Conservation (phyloP, 2,797 vertebrate genomes). For the Nyctalus aviator region DNA sequence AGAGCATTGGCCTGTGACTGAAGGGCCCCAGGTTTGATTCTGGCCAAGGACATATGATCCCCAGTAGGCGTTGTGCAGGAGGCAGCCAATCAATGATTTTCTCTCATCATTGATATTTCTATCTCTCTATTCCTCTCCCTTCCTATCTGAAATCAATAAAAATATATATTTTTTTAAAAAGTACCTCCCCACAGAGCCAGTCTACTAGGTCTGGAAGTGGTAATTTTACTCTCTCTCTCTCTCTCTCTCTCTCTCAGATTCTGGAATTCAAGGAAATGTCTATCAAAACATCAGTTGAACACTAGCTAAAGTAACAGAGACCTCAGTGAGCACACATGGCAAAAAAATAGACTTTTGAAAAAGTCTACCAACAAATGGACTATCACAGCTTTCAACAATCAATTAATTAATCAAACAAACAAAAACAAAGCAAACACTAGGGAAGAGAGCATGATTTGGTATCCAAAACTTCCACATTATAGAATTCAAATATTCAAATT, state of each 20-base stretch:
- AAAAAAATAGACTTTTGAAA: constrained; percentile 49
- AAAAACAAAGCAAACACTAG: background rate
- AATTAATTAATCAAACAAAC: background rate
- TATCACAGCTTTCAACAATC: background rate
- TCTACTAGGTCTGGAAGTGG: background rate
- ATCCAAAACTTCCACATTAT: background rate
- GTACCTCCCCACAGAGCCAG: background rate
- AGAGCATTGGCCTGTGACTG: too few species aligned
- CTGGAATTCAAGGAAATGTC: background rate
- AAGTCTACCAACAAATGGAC: constrained; percentile 28
- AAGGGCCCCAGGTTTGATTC: too few species aligned
- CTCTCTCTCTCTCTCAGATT: background rate
- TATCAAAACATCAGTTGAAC: background rate
- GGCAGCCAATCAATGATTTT: too few species aligned
- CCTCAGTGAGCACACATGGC: background rate
- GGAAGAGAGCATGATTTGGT: background rate
- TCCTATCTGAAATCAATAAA: too few species aligned
- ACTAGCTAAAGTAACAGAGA: background rate
- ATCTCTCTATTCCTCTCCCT: too few species aligned
- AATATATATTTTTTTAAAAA: too few species aligned
- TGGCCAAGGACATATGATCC: too few species aligned
- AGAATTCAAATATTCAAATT: background rate
- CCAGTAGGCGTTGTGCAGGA: too few species aligned
- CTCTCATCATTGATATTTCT: too few species aligned
- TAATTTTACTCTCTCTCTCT: too few species aligned